These are phyloP conservation scores for Nothocercus nigrocapillus DNA, from an alignment of 2,113 vertebrate genomes.

Conservation along the genomic window DNA sequence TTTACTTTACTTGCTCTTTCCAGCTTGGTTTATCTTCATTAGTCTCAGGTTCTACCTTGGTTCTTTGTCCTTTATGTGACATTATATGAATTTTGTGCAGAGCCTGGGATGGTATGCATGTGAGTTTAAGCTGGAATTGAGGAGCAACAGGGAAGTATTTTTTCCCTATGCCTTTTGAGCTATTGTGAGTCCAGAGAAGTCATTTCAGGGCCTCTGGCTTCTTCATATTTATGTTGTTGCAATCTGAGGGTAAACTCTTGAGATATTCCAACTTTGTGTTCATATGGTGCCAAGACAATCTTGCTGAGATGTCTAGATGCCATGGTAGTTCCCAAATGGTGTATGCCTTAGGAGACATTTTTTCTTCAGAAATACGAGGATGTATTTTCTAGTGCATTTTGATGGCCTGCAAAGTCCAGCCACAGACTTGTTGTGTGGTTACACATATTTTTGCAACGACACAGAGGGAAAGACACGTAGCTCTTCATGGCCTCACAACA, in stretches of 20 bases:
- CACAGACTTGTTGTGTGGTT: not conserved
- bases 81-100: constrained; percentile 8
- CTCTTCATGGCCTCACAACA: not conserved
- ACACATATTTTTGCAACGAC: not conserved
- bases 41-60: not conserved
- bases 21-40: not conserved
- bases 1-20: not conserved
- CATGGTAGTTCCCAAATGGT: not conserved
- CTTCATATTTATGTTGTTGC: not conserved
- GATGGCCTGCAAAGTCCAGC: not conserved
- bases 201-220: not conserved
- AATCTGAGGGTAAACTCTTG: not conserved
- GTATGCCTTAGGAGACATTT: not conserved
- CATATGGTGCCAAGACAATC: not conserved
- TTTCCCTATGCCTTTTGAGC: not conserved
- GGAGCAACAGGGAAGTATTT: not conserved
- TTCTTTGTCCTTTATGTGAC: not conserved
- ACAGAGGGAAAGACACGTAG: not conserved
- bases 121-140: not conserved
- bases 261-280: not conserved
- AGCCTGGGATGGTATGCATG: not conserved
- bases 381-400: not conserved
- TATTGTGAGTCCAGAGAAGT: not conserved
- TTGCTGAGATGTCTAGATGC: not conserved
- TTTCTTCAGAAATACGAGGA: not conserved